Evolutionary conservation across 2,797 vertebrate genomes (phyloP), one percentile per base, ranked within the genome.

Genomic region (Acanthiza pusilla): DNA sequence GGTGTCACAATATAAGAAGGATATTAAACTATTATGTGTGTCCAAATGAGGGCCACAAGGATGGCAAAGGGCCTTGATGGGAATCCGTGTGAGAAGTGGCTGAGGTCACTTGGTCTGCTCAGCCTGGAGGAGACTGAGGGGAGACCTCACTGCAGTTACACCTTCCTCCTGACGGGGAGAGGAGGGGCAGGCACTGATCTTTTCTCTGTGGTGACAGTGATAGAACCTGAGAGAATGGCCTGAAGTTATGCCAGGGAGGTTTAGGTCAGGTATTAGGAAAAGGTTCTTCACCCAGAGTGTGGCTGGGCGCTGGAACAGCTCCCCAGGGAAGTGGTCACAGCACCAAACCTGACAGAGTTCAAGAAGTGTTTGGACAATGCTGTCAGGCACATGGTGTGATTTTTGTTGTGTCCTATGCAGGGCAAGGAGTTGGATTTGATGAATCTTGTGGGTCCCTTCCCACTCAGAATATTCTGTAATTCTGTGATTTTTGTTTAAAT

Each of bases 51-150:
- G 10, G 3, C 2, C 9, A n/a, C 0, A 4, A 53, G 4, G 17
- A 9, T 32, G 29, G 19, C 8, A 25, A 45, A 71, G 6, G n/a
- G 7, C 25, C 57, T 11, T 58, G n/a, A 76, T 16, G 29, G 3
- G n/a, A 58, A 65, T 8, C 2, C 0, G 0, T 21, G 7, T 75
- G 11, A 62, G 22, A 4, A 75, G 11, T 0, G 2, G 0, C 19
- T 75, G 48, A 82, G 23, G 23, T 5, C 42, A 13, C 32, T 55
- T 7, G 27, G 2, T 43, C 55, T 62, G 22, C 50, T 12, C 42
- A 54, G 36, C 8, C 21, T 36, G 55, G 26, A 61, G 30, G 42
- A 68, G 48, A 3, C 13, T 62, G 62, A 43, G 18, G 8, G 3
- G 9, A 55, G 4, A 43, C 7, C 18, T 48, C 7, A 54, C 0